Base-by-base conservation (phyloP, 1,140 invertebrate genomes). In the Leptoteleia sp. region DNA sequence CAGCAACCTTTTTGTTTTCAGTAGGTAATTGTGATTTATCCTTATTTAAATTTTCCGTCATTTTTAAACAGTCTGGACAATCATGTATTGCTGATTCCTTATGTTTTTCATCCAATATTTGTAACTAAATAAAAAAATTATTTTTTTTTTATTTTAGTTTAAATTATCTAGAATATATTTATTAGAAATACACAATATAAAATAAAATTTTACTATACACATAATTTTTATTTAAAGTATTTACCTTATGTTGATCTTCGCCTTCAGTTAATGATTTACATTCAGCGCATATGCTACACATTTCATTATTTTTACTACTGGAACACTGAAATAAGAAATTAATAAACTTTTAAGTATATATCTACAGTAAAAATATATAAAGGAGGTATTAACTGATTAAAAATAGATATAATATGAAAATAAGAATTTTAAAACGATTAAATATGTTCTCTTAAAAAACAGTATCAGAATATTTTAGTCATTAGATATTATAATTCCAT, bases 21-120 rank as follows among this genome's bases (percentile, higher is more conserved):
- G 33, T 8, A 27, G 29, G 73, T 59, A 80, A 59, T 38, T 73
- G 78, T 4, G 57, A 40, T 54, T 81, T 64, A 57, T 62, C 37
- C 76, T 80, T 70, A n/a, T 33, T 67, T 12, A n/a, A 27, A 43
- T 52, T 67, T 50, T 84, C 85, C 43, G 70, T 33, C 17, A 85
- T 87, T 33, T 84, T 87, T 45, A 72, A 29, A 76, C 88, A 90
- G 64, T 90, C 88, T 6, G 82, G 67, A 79, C 89, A 90, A 31
- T 85, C 85, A 76, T 89, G 90, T 2, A 61, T 87, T 13, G 80
- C 81, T 17, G 81, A 67, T 33, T 81, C 84, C 80, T 89, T 90
- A 47, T 84, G 88, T 76, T 89, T 90, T 38, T 84, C 81, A 83
- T 90, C 88, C 52, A 89, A 79, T 13, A 88, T 76, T 83, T 89